A percentile compares a stretch with the other conserved stretches of the same genome.
These are phyloP conservation scores for Asarcornis scutulata DNA, from an alignment of 2,113 vertebrate species.

Conservation along the genomic window DNA sequence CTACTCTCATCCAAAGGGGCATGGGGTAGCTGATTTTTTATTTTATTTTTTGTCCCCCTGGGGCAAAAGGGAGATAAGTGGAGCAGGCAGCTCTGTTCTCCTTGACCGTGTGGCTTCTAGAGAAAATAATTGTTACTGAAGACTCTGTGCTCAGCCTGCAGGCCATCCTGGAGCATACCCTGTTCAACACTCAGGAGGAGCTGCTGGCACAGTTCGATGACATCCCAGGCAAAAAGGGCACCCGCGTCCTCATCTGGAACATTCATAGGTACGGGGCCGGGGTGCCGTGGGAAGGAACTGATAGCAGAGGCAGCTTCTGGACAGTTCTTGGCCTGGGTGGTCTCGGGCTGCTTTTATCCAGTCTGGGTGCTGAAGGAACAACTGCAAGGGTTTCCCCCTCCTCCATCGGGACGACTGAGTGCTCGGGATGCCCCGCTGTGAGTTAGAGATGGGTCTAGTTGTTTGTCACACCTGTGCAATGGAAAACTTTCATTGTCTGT, in stretches of 20 bases:
- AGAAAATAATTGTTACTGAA: conserved; percentile 82
- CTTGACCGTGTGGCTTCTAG: conserved; percentile 77
- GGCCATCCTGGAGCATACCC: conserved; percentile 81
- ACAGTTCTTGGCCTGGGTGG: neutral
- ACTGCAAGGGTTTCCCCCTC: neutral
- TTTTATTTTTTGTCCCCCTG: too few relatives aligned
- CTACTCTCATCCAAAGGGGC: too few relatives aligned
- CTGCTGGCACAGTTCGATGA: conserved; percentile 81
- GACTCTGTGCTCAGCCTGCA: conserved; percentile 84
- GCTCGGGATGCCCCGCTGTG: neutral
- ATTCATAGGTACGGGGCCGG: conserved; percentile 76
- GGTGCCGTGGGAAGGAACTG: neutral
- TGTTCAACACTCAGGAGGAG: conserved; percentile 78
- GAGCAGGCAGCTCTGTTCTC: neutral
- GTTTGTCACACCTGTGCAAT: neutral
- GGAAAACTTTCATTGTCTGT: neutral
- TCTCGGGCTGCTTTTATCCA: neutral
- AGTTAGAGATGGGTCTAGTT: neutral
- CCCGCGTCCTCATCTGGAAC: conserved; percentile 86
- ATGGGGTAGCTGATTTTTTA: too few relatives aligned
- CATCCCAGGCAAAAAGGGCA: conserved; percentile 84
- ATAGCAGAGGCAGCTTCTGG: neutral
- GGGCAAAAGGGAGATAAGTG: neutral
- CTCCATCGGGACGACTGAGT: neutral
- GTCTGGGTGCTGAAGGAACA: neutral